Evolutionary conservation across 2,888 invertebrate genomes (phyloP), one percentile per base, ranked within the genome.

Genomic region (Nomada lathburiana): DNA sequence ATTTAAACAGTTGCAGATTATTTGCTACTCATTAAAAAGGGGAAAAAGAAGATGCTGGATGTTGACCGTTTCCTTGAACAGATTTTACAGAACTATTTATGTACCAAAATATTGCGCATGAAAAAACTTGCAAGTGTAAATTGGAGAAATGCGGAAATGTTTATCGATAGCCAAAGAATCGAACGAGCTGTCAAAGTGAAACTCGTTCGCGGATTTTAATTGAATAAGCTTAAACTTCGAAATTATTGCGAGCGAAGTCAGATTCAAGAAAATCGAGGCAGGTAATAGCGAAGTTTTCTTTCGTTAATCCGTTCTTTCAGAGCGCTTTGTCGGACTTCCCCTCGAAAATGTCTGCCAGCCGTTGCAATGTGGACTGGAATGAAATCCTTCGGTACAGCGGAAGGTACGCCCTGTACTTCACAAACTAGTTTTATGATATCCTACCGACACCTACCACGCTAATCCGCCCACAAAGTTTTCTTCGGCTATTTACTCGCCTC

Each of bases 381-480:
- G 64, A 82, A 80, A 82, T 80, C 53, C 72, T 82, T 50, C 42
- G 52, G 68, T 53, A 23, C 13, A 71, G 60, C 11, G 75, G 63
- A 65, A 71, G 68, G 69, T 76, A 70, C 84, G 84, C 82, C 83
- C 80, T 84, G 83, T 87, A 88, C 87, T 88, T 85, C 78, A 82
- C 86, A 90, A 91, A 90, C 89, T 88, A 90, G 89, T 90, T 90
- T 89, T 89, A 89, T 89, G 90, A 89, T 90, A 89, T 89, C 84
- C 87, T 85, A 87, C 85, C 88, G 86, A 89, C 89, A 88, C 89
- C 89, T 90, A 85, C 86, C 86, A 87, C 83, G 86, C 86, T 89
- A 90, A 89, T 89, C 87, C 84, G 71, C 84, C 84, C 80, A 86
- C 87, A 84, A 89, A 89, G 71, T 89, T 89, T 89, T 85, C 85